phyloP scores from a whole-genome alignment of 1,140 invertebrate species.

The Formica selysi region DNA sequence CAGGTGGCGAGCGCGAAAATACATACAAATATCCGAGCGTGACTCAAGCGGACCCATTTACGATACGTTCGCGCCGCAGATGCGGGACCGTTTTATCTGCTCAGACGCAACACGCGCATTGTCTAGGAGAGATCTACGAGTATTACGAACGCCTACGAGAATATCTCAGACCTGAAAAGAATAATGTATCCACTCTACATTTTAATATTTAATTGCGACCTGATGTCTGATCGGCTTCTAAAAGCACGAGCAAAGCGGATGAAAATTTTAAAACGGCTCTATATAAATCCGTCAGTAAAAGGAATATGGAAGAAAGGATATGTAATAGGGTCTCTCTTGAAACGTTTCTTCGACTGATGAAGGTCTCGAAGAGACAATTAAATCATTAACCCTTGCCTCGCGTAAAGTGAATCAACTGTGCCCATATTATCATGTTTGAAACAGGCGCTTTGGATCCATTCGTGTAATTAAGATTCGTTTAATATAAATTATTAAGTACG shows the following conservation, averaged over 20 bases:
- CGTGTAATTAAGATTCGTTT: conserved; percentile 26
- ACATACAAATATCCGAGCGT: conserved; percentile 42
- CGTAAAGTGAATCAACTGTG: conserved; percentile 40
- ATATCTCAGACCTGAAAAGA: not conserved
- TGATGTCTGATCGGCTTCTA: not conserved
- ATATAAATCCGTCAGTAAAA: not conserved
- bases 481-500: conserved; percentile 38
- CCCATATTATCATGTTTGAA: conserved; percentile 25
- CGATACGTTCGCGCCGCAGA: conserved; percentile 13
- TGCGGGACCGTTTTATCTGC: conserved; percentile 4
- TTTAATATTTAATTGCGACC: not conserved
- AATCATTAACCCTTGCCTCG: conserved; percentile 39
- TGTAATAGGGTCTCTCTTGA: not conserved
- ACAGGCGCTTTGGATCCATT: not conserved
- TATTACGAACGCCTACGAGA: not conserved
- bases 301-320: not conserved
- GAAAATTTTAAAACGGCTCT: not conserved
- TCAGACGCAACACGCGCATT: not conserved
- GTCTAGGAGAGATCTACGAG: not conserved
- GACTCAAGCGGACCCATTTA: conserved; percentile 56
- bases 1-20: conserved; percentile 55
- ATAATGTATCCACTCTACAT: not conserved
- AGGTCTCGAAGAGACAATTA: conserved; percentile 16
- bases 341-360: conserved; percentile 16
- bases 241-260: not conserved